A percentile compares a stretch with the other conserved stretches of the same genome.
Evolutionary conservation across 2,888 invertebrate genomes (phyloP).

Genomic region (Sthenelais limicola): DNA sequence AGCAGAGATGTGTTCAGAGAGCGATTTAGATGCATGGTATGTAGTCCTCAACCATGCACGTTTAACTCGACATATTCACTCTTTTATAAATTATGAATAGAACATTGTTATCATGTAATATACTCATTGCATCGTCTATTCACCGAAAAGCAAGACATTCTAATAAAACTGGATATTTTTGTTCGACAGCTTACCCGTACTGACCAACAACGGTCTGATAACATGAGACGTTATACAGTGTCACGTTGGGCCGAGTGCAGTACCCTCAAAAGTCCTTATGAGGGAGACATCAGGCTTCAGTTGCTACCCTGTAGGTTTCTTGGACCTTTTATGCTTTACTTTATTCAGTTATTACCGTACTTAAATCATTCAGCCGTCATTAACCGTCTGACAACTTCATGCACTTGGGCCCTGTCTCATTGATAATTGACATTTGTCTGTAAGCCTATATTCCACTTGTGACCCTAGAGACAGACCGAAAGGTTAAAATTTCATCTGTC

Average conservation of each 20-base stretch:
- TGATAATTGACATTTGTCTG: too few relatives aligned
- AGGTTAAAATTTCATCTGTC: too few relatives aligned
- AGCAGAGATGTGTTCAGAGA: conserved; percentile 96
- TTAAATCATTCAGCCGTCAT: too few relatives aligned
- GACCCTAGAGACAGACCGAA: too few relatives aligned
- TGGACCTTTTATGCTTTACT: too few relatives aligned
- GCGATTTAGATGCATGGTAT: conserved; percentile 89
- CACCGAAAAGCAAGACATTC: neutral
- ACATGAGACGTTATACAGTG: conserved; percentile 68
- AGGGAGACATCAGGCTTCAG: conserved; percentile 76
- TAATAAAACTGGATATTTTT: neutral
- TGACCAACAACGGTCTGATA: conserved; percentile 68
- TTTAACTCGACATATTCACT: too few relatives aligned
- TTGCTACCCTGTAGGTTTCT: conserved; percentile 65
- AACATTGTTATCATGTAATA: neutral
- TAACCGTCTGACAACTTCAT: too few relatives aligned
- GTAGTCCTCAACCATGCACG: conserved; percentile 49
- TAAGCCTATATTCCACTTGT: too few relatives aligned
- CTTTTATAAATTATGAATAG: neutral
- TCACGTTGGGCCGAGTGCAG: conserved; percentile 86
- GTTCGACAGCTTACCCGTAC: conserved; percentile 64
- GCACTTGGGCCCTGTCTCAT: too few relatives aligned
- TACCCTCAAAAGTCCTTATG: conserved; percentile 91
- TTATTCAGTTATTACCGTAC: too few relatives aligned
- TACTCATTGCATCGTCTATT: neutral